These are phyloP conservation scores for Oncorhynchus kisutch DNA, from an alignment of 2,113 vertebrate genomes.

Conservation along the genomic window DNA sequence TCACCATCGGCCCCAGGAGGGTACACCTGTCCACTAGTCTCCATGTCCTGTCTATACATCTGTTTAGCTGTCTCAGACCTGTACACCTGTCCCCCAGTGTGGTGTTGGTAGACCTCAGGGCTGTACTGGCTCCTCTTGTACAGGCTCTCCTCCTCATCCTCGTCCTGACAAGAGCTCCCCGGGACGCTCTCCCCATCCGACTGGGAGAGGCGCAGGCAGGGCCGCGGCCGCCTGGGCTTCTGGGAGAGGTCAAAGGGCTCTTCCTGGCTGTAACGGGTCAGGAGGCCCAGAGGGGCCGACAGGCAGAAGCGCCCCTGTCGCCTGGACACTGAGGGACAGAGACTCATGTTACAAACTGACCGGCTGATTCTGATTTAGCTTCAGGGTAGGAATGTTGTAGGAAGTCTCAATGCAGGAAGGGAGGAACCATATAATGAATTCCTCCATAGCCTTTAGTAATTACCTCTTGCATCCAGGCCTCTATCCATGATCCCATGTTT, in stretches of 20 bases:
- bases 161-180: slow-evolving; percentile 82
- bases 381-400: background rate
- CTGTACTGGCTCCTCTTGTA: slow-evolving; percentile 77
- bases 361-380: too few relatives aligned
- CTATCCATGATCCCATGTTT: slow-evolving; percentile 94
- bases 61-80: slow-evolving; percentile 13
- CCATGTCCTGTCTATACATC: slow-evolving; percentile 11
- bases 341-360: slow-evolving; percentile 14
- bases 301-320: slow-evolving; percentile 78
- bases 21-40: background rate
- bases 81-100: slow-evolving; percentile 17
- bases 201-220: slow-evolving; percentile 72
- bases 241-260: slow-evolving; percentile 96
- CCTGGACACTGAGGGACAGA: slow-evolving; percentile 77
- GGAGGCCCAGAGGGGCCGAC: slow-evolving; percentile 68
- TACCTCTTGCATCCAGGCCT: slow-evolving; percentile 88
- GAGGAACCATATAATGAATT: too few relatives aligned
- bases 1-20: background rate
- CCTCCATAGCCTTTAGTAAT: slow-evolving; percentile 22
- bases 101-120: slow-evolving; percentile 65
- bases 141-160: slow-evolving; percentile 80
- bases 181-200: slow-evolving; percentile 83
- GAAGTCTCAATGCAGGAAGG: too few relatives aligned
- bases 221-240: slow-evolving; percentile 69
- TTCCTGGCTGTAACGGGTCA: slow-evolving; percentile 86